A percentile compares a stretch with the other conserved stretches of the same genome.
Conservation (phyloP, 2,888 invertebrate genomes). For the Plutella xylostella region DNA sequence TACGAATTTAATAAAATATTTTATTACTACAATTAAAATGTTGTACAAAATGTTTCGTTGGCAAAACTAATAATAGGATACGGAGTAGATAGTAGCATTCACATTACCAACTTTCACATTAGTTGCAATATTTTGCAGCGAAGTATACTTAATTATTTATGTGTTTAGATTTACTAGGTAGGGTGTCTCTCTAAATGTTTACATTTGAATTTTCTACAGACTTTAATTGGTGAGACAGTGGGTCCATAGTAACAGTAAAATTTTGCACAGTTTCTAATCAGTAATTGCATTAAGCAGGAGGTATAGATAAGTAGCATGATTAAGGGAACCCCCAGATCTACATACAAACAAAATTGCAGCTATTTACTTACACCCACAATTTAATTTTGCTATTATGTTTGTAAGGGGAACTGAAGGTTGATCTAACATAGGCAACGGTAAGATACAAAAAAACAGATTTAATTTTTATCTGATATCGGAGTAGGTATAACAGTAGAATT, state of each 20-base stretch:
- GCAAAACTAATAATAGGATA: background rate
- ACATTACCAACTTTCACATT: too few species aligned
- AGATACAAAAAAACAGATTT: background rate
- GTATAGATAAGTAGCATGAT: too few species aligned
- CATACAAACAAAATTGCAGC: too few species aligned
- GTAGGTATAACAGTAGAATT: constrained; percentile 9
- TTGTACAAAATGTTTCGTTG: background rate
- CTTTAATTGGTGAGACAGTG: too few species aligned
- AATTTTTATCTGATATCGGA: background rate
- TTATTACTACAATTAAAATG: background rate
- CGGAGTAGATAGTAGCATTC: too few species aligned
- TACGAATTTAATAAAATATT: too few species aligned
- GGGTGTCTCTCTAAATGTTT: background rate
- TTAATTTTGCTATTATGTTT: background rate
- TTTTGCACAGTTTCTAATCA: too few species aligned
- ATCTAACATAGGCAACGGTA: background rate
- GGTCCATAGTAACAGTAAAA: too few species aligned
- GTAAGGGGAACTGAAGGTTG: background rate
- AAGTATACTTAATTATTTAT: background rate
- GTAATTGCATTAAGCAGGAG: too few species aligned
- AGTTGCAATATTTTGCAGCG: background rate
- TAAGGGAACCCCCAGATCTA: too few species aligned
- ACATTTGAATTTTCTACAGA: background rate
- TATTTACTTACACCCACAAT: background rate
- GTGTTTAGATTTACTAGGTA: background rate